phyloP scores from a whole-genome alignment of 2,113 vertebrate genomes.

The Larimichthys crocea region DNA sequence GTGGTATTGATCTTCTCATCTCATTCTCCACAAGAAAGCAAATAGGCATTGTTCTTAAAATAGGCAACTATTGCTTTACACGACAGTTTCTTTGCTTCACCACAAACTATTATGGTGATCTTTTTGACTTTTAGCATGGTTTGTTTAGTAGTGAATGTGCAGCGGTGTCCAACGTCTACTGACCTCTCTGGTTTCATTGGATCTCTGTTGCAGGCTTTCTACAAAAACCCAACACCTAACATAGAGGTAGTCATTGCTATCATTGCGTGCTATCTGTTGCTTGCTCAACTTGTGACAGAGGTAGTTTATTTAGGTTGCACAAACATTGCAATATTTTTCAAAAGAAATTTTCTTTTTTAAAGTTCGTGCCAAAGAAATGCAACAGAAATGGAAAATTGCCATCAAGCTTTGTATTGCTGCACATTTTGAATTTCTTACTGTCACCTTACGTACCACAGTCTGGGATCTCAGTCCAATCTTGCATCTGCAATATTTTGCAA shows the following conservation, averaged over 20 bases:
- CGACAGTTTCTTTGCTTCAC: background rate
- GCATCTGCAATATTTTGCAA: conserved; percentile 68
- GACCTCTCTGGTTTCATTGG: background rate
- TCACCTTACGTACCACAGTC: background rate
- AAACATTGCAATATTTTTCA: too few species aligned
- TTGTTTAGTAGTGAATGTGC: background rate
- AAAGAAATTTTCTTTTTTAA: background rate
- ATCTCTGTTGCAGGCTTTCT: conserved; percentile 12
- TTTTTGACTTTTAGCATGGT: too few species aligned
- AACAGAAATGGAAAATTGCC: background rate
- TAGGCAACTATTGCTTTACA: background rate
- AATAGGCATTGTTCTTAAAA: background rate
- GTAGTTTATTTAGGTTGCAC: too few species aligned
- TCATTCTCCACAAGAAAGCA: background rate
- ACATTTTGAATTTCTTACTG: background rate
- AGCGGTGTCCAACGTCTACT: background rate
- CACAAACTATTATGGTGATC: too few species aligned
- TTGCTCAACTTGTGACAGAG: background rate
- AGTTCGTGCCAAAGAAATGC: conserved; percentile 1
- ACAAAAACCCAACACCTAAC: background rate
- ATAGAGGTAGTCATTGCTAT: background rate
- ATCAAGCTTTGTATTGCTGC: background rate
- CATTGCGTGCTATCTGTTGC: background rate
- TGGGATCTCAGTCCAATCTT: conserved; percentile 50
- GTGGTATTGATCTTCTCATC: background rate